Evolutionary conservation across 30 jellyfish, hydroid and myxozoan species (phyloP), one percentile per base, ranked within the genome.

Genomic region (Rhopilema esculentum): DNA sequence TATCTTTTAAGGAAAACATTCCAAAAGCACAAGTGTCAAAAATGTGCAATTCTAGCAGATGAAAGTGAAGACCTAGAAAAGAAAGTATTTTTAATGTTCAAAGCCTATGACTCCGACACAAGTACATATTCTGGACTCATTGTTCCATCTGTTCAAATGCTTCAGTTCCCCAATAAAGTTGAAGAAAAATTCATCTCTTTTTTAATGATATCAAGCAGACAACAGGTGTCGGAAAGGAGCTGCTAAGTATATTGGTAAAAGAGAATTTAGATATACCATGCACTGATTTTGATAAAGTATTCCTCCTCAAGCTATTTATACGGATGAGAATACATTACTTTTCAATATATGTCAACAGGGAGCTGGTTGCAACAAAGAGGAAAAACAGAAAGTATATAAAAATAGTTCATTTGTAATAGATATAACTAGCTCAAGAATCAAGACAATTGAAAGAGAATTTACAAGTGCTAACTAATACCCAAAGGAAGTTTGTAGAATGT

Each of bases 91-190:
- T 30, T 82, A 66, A 4, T 33, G 29, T 82, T 82, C 67, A 82
- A 69, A 69, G 79, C 87, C 16, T 61, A 68, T 33, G 91, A 82
- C 25, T 40, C 85, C 1, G 84, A 82, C 50, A 25, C 91, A 67
- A 57, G 80, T 66, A 2, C 40, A 24, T 69, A 16, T 82, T 25
- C 73, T 31, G 91, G 84, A 29, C 70, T 69, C 23, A 48, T 82
- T 65, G 84, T n/a, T 30, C 91, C 91, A 66, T 65, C 85, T 20
- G 50, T 23, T 51, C 28, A 30, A 24, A 62, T 79, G 48, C 24
- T 66, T 22, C 30, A 69, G 29, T 68, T 65, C 19, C 6, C 80
- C n/a, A 12, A 21, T 22, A 68, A 8, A 69, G 20, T 82, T n/a
- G 91, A 82, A 25, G 84, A 82, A 16, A 69, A 68, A 61, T 68